Percentiles rank a stretch among this genome's conserved stretches.
Conservation (phyloP, 2,888 invertebrate species). For the Diplolepis rosae region DNA sequence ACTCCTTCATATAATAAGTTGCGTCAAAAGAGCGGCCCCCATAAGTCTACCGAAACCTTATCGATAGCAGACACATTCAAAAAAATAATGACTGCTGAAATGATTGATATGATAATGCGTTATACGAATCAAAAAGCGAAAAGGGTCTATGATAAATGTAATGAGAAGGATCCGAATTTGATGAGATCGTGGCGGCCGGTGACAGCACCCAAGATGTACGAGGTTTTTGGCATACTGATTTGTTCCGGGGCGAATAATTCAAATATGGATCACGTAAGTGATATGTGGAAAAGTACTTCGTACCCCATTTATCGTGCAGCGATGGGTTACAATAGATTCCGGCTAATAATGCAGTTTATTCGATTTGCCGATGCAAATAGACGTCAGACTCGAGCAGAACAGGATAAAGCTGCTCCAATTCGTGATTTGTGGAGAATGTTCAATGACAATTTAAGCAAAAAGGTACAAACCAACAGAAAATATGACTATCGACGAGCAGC, state of each 20-base stretch:
- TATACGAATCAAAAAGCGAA: constrained; percentile 37
- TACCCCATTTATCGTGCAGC: constrained; percentile 30
- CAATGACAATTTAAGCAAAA: constrained; percentile 56
- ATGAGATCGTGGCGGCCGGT: constrained; percentile 33
- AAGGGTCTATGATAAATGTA: constrained; percentile 29
- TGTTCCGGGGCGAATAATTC: constrained; percentile 47
- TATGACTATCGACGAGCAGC: constrained; percentile 61
- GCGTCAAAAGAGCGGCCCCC: constrained; percentile 6
- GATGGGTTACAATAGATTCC: constrained; percentile 40
- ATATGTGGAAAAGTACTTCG: constrained; percentile 30
- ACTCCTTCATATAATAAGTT: constrained; percentile 3
- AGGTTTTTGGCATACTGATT: constrained; percentile 49
- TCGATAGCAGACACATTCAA: constrained; percentile 21
- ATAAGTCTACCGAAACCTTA: not conserved
- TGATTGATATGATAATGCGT: constrained; percentile 27
- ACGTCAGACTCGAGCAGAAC: constrained; percentile 46
- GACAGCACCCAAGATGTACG: constrained; percentile 42
- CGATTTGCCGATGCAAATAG: constrained; percentile 57
- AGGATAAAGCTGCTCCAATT: constrained; percentile 56
- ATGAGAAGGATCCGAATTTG: constrained; percentile 29
- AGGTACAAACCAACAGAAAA: constrained; percentile 56
- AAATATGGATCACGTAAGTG: constrained; percentile 37
- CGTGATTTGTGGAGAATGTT: constrained; percentile 58
- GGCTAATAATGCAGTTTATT: constrained; percentile 53
- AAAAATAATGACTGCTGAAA: constrained; percentile 23